Conservation (phyloP, 1,140 invertebrate species). For the Pteromalus puparum region DNA sequence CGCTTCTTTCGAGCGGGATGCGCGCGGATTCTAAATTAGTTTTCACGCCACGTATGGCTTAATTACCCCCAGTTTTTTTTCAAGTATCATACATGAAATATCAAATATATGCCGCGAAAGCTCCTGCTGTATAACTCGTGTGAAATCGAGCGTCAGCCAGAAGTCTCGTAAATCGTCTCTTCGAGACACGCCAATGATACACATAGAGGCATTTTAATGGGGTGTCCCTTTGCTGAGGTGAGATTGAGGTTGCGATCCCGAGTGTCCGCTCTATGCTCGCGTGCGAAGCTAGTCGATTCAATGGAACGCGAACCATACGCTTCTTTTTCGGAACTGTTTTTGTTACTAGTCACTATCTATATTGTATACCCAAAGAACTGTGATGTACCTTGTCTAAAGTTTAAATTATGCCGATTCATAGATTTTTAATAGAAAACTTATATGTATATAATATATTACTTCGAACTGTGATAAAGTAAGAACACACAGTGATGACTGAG, state of each 20-base stretch:
- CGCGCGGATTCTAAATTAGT: neutral
- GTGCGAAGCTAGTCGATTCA: neutral
- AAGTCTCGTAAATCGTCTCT: neutral
- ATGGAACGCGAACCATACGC: neutral
- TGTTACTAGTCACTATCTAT: no score
- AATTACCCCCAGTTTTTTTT: neutral
- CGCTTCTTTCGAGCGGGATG: neutral
- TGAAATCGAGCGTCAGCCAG: neutral
- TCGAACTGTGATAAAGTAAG: no score
- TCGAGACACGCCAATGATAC: neutral
- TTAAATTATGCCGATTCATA: no score
- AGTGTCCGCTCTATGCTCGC: neutral
- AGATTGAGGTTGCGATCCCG: neutral
- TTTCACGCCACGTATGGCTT: neutral
- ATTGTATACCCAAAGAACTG: no score
- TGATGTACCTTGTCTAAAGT: no score
- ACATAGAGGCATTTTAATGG: neutral
- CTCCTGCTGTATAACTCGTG: neutral
- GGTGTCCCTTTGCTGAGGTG: neutral
- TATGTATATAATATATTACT: no score
- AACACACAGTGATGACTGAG: no score
- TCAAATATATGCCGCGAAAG: no score
- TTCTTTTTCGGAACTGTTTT: no score
- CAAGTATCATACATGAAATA: neutral
- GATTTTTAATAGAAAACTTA: no score